Conservation (phyloP, 2,888 invertebrate species). For the Leptopilina syphax region DNA sequence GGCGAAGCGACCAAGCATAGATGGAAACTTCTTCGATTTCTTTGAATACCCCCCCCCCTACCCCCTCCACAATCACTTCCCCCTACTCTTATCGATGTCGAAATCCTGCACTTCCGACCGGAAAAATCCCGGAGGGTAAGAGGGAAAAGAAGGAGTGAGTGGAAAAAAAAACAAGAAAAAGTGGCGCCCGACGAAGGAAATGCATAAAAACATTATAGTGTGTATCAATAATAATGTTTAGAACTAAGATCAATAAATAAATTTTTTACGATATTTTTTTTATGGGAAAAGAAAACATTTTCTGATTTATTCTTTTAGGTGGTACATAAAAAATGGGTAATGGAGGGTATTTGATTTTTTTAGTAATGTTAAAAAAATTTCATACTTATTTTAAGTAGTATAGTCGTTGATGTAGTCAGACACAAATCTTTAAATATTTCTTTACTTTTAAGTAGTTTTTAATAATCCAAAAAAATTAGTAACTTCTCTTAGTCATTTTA, state of each 20-base stretch:
- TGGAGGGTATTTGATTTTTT: no score
- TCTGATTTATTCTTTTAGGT: no score
- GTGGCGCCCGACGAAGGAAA: constrained; percentile 16
- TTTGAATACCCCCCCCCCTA: neutral
- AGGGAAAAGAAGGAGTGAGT: neutral
- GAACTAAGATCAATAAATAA: constrained; percentile 14
- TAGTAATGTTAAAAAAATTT: no score
- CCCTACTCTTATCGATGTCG: constrained; percentile 13
- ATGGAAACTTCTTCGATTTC: constrained; percentile 42
- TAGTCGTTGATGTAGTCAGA: neutral
- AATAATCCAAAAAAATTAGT: neutral
- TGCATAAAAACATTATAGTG: neutral
- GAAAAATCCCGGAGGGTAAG: neutral
- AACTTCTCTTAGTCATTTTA: neutral
- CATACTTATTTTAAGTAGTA: neutral
- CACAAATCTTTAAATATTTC: neutral
- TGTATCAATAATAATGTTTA: neutral
- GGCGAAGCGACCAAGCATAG: constrained; percentile 43
- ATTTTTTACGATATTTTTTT: no score
- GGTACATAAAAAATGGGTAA: no score
- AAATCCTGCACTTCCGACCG: constrained; percentile 35
- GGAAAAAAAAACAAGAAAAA: constrained; percentile 5
- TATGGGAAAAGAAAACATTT: no score
- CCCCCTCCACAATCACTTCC: no score
- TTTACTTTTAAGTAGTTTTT: no score